A percentile compares a stretch with the other conserved stretches of the same genome.
Conservation (phyloP, 2,113 vertebrate species). For the Anoplopoma fimbria region DNA sequence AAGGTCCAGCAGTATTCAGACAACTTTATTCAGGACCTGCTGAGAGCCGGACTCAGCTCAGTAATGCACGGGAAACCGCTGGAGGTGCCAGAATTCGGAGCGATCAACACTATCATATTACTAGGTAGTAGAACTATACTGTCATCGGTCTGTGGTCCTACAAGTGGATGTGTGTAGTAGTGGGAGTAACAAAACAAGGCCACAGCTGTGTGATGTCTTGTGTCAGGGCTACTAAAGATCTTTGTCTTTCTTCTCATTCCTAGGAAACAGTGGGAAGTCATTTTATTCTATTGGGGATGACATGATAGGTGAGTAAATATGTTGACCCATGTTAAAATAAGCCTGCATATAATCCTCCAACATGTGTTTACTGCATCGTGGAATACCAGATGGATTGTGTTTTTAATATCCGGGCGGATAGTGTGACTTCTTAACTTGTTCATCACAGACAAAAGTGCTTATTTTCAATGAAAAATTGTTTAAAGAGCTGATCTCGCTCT, state of each 20-base stretch:
- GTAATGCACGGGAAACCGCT: conserved; percentile 79
- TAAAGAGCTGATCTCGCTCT: background rate
- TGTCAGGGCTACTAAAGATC: background rate
- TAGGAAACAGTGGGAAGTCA: conserved; percentile 85
- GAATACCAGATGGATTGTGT: background rate
- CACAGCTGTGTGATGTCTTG: background rate
- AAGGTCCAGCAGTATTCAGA: conserved; percentile 79
- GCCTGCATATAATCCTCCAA: background rate
- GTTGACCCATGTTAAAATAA: background rate
- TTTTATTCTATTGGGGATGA: conserved; percentile 80
- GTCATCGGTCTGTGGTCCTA: conserved; percentile 4
- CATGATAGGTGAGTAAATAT: conserved; percentile 80
- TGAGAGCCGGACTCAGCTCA: conserved; percentile 83
- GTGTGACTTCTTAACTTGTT: background rate
- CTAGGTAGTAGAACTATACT: conserved; percentile 77
- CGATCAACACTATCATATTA: conserved; percentile 85
- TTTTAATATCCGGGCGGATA: background rate
- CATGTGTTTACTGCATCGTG: background rate
- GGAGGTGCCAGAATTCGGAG: conserved; percentile 85
- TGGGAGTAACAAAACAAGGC: background rate
- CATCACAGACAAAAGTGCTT: background rate
- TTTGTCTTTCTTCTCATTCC: conserved; percentile 7
- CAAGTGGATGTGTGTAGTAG: background rate
- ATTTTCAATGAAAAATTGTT: background rate
- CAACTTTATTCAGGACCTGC: conserved; percentile 82